phyloP scores from a whole-genome alignment of 2,888 invertebrate genomes.

The Agriopis aurantiaria region DNA sequence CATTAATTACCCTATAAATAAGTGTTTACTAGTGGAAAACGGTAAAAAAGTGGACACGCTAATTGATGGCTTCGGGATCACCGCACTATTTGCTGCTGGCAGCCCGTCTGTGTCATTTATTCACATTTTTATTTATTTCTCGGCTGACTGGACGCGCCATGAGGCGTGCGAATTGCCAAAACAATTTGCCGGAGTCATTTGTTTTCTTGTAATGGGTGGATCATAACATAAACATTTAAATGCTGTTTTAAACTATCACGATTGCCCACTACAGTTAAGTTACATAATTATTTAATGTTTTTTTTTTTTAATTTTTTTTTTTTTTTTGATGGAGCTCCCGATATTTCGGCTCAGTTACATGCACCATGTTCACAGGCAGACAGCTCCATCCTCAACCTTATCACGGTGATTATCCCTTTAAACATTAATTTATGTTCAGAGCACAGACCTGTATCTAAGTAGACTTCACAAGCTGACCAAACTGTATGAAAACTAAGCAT shows the following conservation, averaged over 20 bases:
- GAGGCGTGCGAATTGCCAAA: conserved; percentile 34
- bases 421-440: too few relatives aligned
- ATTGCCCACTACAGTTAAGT: conserved; percentile 1
- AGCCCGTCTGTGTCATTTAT: conserved; percentile 41
- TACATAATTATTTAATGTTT: too few relatives aligned
- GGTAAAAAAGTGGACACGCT: conserved; percentile 47
- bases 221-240: conserved; percentile 17
- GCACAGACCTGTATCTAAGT: too few relatives aligned
- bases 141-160: conserved; percentile 26
- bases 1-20: conserved; percentile 69
- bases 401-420: too few relatives aligned
- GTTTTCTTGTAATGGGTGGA: conserved; percentile 27
- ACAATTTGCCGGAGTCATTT: conserved; percentile 32
- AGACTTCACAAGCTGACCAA: too few relatives aligned
- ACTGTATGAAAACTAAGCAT: too few relatives aligned
- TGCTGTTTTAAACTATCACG: conserved; percentile 5
- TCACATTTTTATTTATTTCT: conserved; percentile 41
- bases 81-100: conserved; percentile 42
- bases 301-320: too few relatives aligned
- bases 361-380: too few relatives aligned
- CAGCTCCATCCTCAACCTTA: too few relatives aligned
- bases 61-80: conserved; percentile 44
- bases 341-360: too few relatives aligned
- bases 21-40: conserved; percentile 51
- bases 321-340: too few relatives aligned